Evolutionary conservation across 2,797 vertebrate species (phyloP), one percentile per base, ranked within the genome.

Genomic region (Muscicapa comitata): DNA sequence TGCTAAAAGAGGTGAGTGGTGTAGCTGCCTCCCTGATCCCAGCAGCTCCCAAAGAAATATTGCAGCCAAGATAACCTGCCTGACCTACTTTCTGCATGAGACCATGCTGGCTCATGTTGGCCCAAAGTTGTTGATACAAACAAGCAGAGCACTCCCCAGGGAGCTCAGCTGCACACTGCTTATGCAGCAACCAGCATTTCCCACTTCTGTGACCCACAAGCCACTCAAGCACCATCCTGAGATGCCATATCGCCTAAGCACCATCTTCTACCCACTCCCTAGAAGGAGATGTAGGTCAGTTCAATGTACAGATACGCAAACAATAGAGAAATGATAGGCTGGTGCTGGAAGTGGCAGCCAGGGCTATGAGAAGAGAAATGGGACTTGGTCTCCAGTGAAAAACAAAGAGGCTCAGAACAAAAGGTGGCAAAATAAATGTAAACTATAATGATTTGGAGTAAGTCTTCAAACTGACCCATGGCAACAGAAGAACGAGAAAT

Each of bases 21-120:
- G 10, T 62, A 75, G 31, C 45, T 78, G 20, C 21, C 10, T 11
- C 29, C 2, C 21, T 24, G 12, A 65, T 54, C 21, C n/a, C 37
- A 66, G 28, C 10, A 89, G 19, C 50, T 71, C 31, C 12, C 73
- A 77, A 62, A 48, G 6, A 48, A 74, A 77, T 26, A 2, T 19
- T 71, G 26, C 45, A 80, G 45, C n/a, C 42, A 76, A 80, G 57
- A 38, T 74, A 90, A 91, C 79, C 68, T 75, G 10, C 48, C 65
- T 68, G 62, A 77, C 47, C 76, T 75, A 13, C 62, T 81, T 78
- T 55, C 45, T 90, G 16, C 42, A 26, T 9, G 7, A 71, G 58
- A 83, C 38, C 0, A 0, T 65, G 21, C 23, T 0, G 1, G 38
- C 31, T 93, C 28, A 51, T 1, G 4, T 25, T 55, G n/a, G 38